These are phyloP conservation scores for Campoplex nolae DNA, from an alignment of 2,888 invertebrate genomes.

Conservation along the genomic window DNA sequence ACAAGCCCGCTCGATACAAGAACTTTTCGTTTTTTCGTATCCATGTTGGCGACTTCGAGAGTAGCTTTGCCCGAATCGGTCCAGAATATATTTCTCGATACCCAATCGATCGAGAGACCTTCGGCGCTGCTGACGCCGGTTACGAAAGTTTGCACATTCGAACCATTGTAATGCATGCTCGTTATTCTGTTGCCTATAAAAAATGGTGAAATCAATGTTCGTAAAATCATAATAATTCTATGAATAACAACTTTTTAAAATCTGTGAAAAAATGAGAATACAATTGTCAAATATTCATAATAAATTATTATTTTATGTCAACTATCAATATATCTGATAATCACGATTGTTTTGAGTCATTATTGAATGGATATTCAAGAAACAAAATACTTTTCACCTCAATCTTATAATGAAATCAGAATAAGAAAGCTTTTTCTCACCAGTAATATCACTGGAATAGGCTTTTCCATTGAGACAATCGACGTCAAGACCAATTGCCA, in stretches of 20 bases:
- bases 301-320: too few relatives aligned
- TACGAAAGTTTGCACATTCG: conserved; percentile 79
- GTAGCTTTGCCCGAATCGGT: conserved; percentile 96
- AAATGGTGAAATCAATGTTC: conserved; percentile 10
- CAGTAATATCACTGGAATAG: conserved; percentile 97
- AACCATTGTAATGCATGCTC: conserved; percentile 80
- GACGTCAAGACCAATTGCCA: conserved; percentile 96
- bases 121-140: conserved; percentile 94
- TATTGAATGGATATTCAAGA: too few relatives aligned
- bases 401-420: background rate
- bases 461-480: conserved; percentile 95
- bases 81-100: conserved; percentile 97
- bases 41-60: conserved; percentile 95
- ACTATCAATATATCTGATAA: too few relatives aligned
- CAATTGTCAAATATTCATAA: too few relatives aligned
- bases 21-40: conserved; percentile 90
- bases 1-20: conserved; percentile 91
- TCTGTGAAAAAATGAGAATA: too few relatives aligned
- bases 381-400: too few relatives aligned
- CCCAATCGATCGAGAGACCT: conserved; percentile 97
- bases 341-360: too few relatives aligned
- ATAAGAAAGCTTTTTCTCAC: conserved; percentile 81
- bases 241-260: background rate
- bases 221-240: background rate
- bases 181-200: conserved; percentile 77